A percentile compares a stretch with the other conserved stretches of the same genome.
These are phyloP conservation scores for Solen grandis DNA, from an alignment of 1,140 invertebrate species.

Conservation along the genomic window DNA sequence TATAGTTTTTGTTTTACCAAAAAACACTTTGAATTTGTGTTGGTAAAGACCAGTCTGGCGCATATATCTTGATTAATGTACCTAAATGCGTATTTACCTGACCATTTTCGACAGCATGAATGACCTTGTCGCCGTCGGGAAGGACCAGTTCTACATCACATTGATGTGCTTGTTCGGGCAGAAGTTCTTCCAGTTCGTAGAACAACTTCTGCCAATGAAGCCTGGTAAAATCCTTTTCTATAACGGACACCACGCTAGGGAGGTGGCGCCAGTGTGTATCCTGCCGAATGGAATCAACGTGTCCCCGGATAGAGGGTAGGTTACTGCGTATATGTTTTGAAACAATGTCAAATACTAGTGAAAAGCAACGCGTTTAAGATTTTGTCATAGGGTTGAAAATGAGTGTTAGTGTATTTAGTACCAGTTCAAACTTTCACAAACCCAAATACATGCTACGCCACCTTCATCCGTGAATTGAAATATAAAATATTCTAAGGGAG, in stretches of 20 bases:
- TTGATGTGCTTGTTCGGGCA: background rate
- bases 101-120: constrained; percentile 21
- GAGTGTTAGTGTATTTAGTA: no score
- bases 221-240: constrained; percentile 17
- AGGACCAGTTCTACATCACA: constrained; percentile 26
- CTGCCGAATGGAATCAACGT: constrained; percentile 16
- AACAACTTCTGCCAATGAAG: background rate
- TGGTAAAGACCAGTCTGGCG: background rate
- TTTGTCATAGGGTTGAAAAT: no score
- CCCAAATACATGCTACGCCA: no score
- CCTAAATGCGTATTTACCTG: background rate
- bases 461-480: no score
- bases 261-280: background rate
- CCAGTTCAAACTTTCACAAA: no score
- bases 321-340: no score
- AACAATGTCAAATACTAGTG: no score
- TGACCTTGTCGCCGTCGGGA: constrained; percentile 3
- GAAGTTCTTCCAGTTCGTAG: background rate
- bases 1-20: background rate
- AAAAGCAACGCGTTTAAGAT: no score
- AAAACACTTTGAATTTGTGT: background rate
- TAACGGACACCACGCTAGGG: constrained; percentile 4
- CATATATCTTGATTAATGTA: background rate
- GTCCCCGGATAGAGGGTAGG: constrained; percentile 22
- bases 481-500: no score